These are phyloP conservation scores for Drosophila macrospina DNA, from an alignment of 2,888 invertebrate genomes.

Conservation along the genomic window DNA sequence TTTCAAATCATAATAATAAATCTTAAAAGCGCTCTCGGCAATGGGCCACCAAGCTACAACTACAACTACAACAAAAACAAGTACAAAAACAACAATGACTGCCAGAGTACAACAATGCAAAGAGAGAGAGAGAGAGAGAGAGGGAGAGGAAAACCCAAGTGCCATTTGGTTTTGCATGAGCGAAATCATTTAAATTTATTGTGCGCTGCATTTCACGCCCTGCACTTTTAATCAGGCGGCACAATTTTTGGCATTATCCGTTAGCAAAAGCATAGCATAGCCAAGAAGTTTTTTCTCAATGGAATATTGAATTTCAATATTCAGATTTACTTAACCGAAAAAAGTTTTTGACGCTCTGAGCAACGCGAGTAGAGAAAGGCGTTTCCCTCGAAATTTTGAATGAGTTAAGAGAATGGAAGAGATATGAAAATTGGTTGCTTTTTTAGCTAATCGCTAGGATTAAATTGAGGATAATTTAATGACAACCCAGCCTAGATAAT, in stretches of 20 bases:
- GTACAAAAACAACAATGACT: constrained; percentile 34
- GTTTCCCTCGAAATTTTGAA: not conserved
- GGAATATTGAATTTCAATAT: constrained; percentile 55
- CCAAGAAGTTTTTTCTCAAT: constrained; percentile 27
- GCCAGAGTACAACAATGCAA: constrained; percentile 27
- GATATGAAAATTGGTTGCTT: not conserved
- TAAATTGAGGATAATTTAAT: not conserved
- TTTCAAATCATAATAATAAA: constrained; percentile 81
- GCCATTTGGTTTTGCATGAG: constrained; percentile 75
- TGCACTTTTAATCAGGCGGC: constrained; percentile 75
- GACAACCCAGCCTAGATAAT: not conserved
- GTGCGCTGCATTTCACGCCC: constrained; percentile 73
- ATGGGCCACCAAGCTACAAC: constrained; percentile 43
- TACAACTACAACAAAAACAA: constrained; percentile 32
- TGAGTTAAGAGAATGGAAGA: not conserved
- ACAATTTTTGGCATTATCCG: constrained; percentile 59
- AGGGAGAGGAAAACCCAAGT: constrained; percentile 59
- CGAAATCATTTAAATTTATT: constrained; percentile 77
- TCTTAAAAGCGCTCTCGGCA: constrained; percentile 65
- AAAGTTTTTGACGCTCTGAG: constrained; percentile 31
- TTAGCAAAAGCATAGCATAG: constrained; percentile 8
- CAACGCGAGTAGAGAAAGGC: not conserved
- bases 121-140: too few species aligned
- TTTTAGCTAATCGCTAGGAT: not conserved
- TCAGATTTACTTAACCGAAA: constrained; percentile 28